These are phyloP conservation scores for Fistularia commersonii DNA, from an alignment of 2,797 vertebrate species.

Conservation along the genomic window DNA sequence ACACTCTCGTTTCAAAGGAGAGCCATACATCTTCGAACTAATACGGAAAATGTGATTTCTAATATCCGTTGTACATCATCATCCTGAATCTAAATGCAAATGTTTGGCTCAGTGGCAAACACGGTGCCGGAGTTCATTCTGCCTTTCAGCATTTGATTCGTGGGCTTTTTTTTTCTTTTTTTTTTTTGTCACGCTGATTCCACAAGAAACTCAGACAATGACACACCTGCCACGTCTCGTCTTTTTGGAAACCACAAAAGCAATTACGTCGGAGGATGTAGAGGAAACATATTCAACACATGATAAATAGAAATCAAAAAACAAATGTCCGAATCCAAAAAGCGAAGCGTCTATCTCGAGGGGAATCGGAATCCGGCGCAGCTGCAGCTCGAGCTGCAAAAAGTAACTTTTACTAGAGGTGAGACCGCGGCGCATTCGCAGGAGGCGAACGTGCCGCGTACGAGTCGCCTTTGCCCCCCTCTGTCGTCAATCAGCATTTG, in stretches of 20 bases:
- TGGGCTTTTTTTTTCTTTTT: slow-evolving; percentile 3
- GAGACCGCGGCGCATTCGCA: neutral
- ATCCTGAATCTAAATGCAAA: slow-evolving; percentile 45
- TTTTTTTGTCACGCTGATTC: neutral
- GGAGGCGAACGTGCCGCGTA: slow-evolving; percentile 20
- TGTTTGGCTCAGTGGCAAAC: slow-evolving; percentile 18
- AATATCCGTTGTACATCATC: slow-evolving; percentile 16
- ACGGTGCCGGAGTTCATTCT: slow-evolving; percentile 4
- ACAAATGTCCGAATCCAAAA: too few relatives aligned
- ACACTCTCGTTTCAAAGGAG: slow-evolving; percentile 37
- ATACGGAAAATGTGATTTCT: slow-evolving; percentile 37
- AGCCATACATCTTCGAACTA: slow-evolving; percentile 42
- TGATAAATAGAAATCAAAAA: too few relatives aligned
- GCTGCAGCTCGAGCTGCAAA: slow-evolving; percentile 32
- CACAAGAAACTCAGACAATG: neutral
- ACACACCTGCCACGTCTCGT: slow-evolving; percentile 16
- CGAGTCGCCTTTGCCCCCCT: slow-evolving; percentile 2
- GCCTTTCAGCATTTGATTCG: slow-evolving; percentile 12
- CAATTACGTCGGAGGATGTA: slow-evolving; percentile 18
- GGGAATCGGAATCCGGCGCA: too few relatives aligned
- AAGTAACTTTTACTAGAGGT: slow-evolving; percentile 38
- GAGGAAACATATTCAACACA: slow-evolving; percentile 1
- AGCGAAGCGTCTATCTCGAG: too few relatives aligned
- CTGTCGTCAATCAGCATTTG: slow-evolving; percentile 33
- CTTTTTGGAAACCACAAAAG: slow-evolving; percentile 13